Evolutionary conservation across 2,888 invertebrate genomes (phyloP).

Genomic region (Callimorpha dominula): DNA sequence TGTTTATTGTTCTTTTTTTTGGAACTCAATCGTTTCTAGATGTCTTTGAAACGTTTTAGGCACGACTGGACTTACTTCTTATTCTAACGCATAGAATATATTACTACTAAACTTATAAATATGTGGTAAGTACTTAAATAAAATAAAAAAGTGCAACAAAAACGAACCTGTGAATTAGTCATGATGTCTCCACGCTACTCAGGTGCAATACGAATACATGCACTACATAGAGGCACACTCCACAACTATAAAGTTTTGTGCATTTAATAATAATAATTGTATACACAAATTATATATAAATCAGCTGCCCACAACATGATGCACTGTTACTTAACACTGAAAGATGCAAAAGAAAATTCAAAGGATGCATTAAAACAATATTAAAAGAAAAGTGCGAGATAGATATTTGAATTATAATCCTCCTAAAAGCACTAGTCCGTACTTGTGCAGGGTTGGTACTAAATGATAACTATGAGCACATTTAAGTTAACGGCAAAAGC

Average conservation of each 20-base stretch:
- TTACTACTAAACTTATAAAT: not conserved
- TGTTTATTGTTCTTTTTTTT: too few species aligned
- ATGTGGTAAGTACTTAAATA: not conserved
- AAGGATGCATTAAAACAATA: constrained; percentile 73
- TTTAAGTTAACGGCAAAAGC: constrained; percentile 67
- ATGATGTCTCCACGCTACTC: constrained; percentile 78
- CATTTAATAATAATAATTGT: constrained; percentile 78
- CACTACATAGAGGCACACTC: constrained; percentile 81
- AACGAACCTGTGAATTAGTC: constrained; percentile 88
- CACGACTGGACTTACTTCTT: too few species aligned
- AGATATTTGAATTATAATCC: constrained; percentile 19
- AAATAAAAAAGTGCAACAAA: constrained; percentile 60
- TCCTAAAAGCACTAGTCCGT: constrained; percentile 54
- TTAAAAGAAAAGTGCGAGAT: constrained; percentile 63
- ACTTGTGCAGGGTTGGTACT: constrained; percentile 62
- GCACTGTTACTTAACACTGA: constrained; percentile 83
- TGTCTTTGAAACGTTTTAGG: too few species aligned
- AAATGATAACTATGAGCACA: constrained; percentile 64
- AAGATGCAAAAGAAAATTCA: constrained; percentile 76
- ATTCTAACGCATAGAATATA: not conserved
- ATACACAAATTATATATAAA: constrained; percentile 78
- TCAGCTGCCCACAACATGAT: constrained; percentile 81
- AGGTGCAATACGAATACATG: constrained; percentile 81
- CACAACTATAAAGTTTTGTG: constrained; percentile 79
- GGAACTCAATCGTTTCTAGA: too few species aligned